Conservation (phyloP, 2,797 vertebrate species). For the Gobio occitaniae region DNA sequence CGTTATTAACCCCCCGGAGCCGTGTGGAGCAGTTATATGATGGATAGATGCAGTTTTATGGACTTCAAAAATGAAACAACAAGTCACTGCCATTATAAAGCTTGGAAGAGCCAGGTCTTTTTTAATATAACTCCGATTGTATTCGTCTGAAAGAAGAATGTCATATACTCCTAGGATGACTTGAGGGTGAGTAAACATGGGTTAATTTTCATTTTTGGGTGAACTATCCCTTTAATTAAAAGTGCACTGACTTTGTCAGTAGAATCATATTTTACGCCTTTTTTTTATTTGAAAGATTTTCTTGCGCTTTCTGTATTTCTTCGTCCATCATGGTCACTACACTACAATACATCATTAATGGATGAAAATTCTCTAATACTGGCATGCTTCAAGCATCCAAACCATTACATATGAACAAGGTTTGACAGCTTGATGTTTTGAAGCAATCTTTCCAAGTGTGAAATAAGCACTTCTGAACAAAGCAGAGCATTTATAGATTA, state of each 20-base stretch:
- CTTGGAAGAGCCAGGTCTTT: too few species aligned
- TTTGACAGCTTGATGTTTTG: not conserved
- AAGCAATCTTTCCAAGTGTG: not conserved
- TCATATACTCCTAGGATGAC: too few species aligned
- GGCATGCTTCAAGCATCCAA: not conserved
- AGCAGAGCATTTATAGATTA: conserved; percentile 14
- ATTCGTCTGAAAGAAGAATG: too few species aligned
- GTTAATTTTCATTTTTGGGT: too few species aligned
- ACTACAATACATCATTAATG: not conserved
- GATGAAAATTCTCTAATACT: not conserved
- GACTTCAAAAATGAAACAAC: too few species aligned
- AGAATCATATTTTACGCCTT: not conserved
- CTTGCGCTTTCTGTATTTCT: not conserved
- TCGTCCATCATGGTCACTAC: not conserved
- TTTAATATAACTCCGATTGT: too few species aligned
- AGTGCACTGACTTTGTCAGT: not conserved
- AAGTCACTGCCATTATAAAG: too few species aligned
- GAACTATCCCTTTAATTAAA: too few species aligned
- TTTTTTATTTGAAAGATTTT: not conserved
- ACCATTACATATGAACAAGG: not conserved
- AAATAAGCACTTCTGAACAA: conserved; percentile 29
- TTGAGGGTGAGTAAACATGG: too few species aligned
- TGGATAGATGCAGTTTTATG: too few species aligned
- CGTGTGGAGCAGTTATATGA: too few species aligned
- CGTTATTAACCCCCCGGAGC: too few species aligned